phyloP scores from a whole-genome alignment of 2,888 invertebrate species.

The Dexiosoma caninum region DNA sequence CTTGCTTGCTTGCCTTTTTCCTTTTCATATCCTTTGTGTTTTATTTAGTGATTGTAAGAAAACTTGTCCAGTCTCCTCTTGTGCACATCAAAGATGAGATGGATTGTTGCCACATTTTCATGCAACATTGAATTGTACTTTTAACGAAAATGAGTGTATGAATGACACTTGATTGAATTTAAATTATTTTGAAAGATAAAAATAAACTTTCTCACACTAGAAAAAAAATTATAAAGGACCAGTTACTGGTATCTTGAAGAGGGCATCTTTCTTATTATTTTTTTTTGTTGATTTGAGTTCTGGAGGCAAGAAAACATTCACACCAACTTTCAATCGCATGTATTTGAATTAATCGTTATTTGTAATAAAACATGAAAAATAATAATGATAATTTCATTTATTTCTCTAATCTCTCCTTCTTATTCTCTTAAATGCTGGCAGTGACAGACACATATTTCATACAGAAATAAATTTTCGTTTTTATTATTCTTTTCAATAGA shows the following conservation, averaged over 20 bases:
- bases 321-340: background rate
- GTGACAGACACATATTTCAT: too few relatives aligned
- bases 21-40: background rate
- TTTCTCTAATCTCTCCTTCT: too few relatives aligned
- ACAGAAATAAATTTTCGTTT: too few relatives aligned
- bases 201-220: conserved; percentile 44
- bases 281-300: conserved; percentile 15
- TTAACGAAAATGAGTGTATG: conserved; percentile 1
- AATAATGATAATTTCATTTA: too few relatives aligned
- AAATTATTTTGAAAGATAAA: conserved; percentile 40
- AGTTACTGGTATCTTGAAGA: conserved; percentile 21
- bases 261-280: background rate
- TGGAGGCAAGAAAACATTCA: conserved; percentile 20
- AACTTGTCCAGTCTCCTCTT: conserved; percentile 46
- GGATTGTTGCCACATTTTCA: conserved; percentile 48
- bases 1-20: conserved; percentile 43
- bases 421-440: too few relatives aligned
- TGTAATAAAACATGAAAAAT: too few relatives aligned
- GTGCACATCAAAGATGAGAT: conserved; percentile 36
- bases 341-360: background rate
- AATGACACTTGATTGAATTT: conserved; percentile 59
- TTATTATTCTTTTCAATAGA: too few relatives aligned
- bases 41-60: conserved; percentile 29
- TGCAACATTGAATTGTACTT: conserved; percentile 40
- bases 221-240: background rate